Conservation (phyloP, 2,888 invertebrate genomes). For the Trachelus tabidus region DNA sequence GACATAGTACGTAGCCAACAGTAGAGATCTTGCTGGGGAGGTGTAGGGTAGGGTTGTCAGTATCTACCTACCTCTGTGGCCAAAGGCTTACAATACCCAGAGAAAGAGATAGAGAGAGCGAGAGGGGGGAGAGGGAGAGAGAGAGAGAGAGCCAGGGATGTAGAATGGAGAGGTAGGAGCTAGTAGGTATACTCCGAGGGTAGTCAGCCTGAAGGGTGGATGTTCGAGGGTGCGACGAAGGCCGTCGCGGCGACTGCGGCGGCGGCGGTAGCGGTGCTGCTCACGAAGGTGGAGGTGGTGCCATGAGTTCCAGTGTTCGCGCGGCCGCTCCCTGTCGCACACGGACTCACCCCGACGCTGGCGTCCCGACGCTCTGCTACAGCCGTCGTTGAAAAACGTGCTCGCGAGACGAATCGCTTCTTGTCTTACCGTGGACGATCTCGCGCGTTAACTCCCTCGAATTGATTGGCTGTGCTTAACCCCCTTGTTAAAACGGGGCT, state of each 20-base stretch:
- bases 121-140: background rate
- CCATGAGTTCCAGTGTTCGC: constrained; percentile 61
- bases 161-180: constrained; percentile 27
- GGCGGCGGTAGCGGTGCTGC: background rate
- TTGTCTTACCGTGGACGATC: background rate
- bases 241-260: constrained; percentile 40
- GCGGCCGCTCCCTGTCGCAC: constrained; percentile 65
- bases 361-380: constrained; percentile 42
- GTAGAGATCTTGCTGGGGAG: background rate
- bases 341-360: constrained; percentile 43
- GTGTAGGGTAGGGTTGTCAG: constrained; percentile 26
- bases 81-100: constrained; percentile 28
- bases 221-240: constrained; percentile 30
- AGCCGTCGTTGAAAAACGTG: constrained; percentile 39
- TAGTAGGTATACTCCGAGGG: constrained; percentile 26
- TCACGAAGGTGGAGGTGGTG: constrained; percentile 32
- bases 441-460: background rate
- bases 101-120: constrained; percentile 1
- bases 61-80: constrained; percentile 46
- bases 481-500: background rate
- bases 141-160: constrained; percentile 13
- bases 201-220: constrained; percentile 13
- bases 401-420: constrained; percentile 33
- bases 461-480: background rate
- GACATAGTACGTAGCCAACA: background rate